Conservation (phyloP, 2,113 vertebrate genomes). For the Nothocercus julius region DNA sequence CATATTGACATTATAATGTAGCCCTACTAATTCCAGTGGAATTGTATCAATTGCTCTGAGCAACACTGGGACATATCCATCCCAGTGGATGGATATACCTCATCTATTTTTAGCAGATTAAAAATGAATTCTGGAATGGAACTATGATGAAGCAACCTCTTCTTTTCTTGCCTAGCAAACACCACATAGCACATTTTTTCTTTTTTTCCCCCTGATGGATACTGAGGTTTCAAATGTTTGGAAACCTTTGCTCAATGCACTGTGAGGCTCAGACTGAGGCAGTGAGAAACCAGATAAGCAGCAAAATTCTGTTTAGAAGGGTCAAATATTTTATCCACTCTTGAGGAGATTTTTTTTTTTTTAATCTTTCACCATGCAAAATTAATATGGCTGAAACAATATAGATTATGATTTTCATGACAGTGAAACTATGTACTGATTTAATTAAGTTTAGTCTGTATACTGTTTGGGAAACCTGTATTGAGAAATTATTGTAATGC, state of each 20-base stretch:
- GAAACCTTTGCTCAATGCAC: not conserved
- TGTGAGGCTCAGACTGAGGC: not conserved
- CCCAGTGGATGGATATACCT: not conserved
- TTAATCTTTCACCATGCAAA: not conserved
- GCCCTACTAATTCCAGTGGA: not conserved
- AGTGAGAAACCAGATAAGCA: not conserved
- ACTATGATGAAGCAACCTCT: not conserved
- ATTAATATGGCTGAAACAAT: not conserved
- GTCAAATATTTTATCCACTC: slow-evolving; percentile 2
- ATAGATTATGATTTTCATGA: not conserved
- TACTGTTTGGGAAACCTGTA: not conserved
- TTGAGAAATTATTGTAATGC: not conserved
- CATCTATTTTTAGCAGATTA: not conserved
- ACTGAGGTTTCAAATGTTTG: no score
- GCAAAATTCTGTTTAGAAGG: not conserved
- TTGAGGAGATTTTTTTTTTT: not conserved
- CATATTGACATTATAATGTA: not conserved
- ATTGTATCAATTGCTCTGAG: not conserved
- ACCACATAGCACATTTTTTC: not conserved
- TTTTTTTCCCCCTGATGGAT: not conserved
- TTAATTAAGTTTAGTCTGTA: not conserved
- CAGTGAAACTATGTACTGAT: not conserved
- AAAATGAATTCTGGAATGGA: not conserved
- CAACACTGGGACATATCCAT: not conserved
- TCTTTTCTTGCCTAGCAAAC: not conserved